A percentile compares a stretch with the other conserved stretches of the same genome.
These are phyloP conservation scores for Pygoscelis adeliae DNA, from an alignment of 2,113 vertebrate genomes.

Conservation along the genomic window DNA sequence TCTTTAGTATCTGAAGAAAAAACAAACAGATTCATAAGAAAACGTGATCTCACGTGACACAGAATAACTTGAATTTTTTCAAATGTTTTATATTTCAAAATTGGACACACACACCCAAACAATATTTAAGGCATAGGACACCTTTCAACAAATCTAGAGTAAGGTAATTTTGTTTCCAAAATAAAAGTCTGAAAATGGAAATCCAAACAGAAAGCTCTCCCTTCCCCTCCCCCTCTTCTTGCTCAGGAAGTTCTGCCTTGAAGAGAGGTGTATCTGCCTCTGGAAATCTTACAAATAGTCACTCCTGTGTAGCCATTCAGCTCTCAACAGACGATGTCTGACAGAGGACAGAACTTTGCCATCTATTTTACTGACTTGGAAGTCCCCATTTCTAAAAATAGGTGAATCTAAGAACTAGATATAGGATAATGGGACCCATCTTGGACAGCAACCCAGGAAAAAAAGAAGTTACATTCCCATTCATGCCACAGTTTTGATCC, in stretches of 20 bases:
- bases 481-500: not conserved
- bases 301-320: not conserved
- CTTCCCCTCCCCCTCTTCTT: not conserved
- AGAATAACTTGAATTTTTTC: not conserved
- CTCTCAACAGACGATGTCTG: not conserved
- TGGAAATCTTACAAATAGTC: not conserved
- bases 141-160: not conserved
- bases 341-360: not conserved
- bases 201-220: not conserved
- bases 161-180: not conserved
- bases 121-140: not conserved
- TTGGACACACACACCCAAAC: not conserved
- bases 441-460: not conserved
- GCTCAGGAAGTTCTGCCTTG: not conserved
- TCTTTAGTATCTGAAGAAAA: conserved; percentile 11
- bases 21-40: not conserved
- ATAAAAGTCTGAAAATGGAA: not conserved
- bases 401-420: not conserved
- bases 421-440: not conserved
- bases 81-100: not conserved
- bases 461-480: not conserved
- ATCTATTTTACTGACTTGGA: not conserved
- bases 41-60: not conserved
- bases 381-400: not conserved
- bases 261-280: not conserved